phyloP scores from a whole-genome alignment of 2,113 vertebrate species.

The Nycticebus coucang region DNA sequence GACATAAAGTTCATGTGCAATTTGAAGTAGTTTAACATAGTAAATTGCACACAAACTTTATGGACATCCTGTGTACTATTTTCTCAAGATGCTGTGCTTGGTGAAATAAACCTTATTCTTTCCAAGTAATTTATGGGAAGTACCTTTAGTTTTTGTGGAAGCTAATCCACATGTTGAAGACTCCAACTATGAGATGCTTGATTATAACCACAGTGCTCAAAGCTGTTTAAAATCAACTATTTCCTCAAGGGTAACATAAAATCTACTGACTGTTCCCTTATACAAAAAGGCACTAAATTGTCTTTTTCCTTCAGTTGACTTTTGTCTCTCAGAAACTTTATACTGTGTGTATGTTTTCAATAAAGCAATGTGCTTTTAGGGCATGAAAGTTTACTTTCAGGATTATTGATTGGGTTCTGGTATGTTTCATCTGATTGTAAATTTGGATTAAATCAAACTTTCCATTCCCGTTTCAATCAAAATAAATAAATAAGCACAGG shows the following conservation, averaged over 20 bases:
- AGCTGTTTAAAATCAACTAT: conserved; percentile 31
- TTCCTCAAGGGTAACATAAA: background rate
- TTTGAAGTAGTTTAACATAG: too few species aligned
- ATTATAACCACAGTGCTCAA: conserved; percentile 15
- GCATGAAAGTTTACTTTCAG: conserved; percentile 15
- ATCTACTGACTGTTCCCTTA: conserved; percentile 38
- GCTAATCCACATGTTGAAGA: conserved; percentile 51
- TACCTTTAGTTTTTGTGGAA: background rate
- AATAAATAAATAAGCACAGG: background rate
- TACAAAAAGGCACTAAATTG: background rate
- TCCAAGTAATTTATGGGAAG: conserved; percentile 35
- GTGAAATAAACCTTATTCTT: conserved; percentile 43
- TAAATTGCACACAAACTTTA: too few species aligned
- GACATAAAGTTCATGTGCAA: too few species aligned
- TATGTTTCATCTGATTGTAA: conserved; percentile 28
- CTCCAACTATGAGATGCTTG: conserved; percentile 19
- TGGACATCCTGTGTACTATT: background rate
- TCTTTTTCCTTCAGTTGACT: background rate
- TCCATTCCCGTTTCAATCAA: background rate
- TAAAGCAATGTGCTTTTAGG: background rate
- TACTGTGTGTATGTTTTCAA: background rate
- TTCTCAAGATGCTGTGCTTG: conserved; percentile 27
- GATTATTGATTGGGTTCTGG: background rate
- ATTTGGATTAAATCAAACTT: conserved; percentile 34
- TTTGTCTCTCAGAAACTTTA: conserved; percentile 30